Base-by-base conservation (phyloP, 2,797 vertebrate species). In the Micropoecilia bifurca region DNA sequence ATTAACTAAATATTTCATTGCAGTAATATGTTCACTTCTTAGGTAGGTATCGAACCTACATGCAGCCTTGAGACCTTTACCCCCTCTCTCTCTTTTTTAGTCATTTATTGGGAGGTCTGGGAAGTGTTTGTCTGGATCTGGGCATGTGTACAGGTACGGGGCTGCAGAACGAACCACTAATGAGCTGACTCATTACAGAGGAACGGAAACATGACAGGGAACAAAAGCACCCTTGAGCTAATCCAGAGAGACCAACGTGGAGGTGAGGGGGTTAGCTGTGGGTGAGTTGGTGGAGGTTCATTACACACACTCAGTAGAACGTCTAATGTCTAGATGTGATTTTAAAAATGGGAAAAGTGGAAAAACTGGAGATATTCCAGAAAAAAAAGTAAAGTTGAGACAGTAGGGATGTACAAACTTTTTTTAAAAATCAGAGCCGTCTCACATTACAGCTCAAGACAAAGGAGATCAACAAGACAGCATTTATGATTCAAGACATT, bases 161-260 rank as follows among this genome's bases (percentile, higher is more conserved):
- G 50, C 30, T 73, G 78, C 81, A 45, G 83, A 89, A 77, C 61
- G 77, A 86, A 80, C 83, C 87, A 85, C 89, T 94, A 93, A 94
- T 92, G 88, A 95, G 90, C 86, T 77, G 76, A 91, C 81, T 93
- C 94, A 94, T 95, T 90, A 83, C 79, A 87, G 72, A 33, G 78
- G 72, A 79, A 68, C 66, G 77, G 73, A 74, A 39, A 74, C 77
- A 79, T 66, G 25, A 66, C 78, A 16, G 59, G n/a, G 46, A 14
- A 66, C 18, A 36, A 66, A 74, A 74, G 59, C 73, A 43, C 41
- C 76, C 76, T 14, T 4, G 59, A 73, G 72, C 78, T 74, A 53
- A 74, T 74, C 72, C 72, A 43, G 45, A 53, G 59, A 71, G 55
- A 79, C 55, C 71, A 47, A 61, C 41, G 41, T 73, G 45, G 77